phyloP scores from a whole-genome alignment of 2,888 invertebrate genomes.

The Venusia cambrica region DNA sequence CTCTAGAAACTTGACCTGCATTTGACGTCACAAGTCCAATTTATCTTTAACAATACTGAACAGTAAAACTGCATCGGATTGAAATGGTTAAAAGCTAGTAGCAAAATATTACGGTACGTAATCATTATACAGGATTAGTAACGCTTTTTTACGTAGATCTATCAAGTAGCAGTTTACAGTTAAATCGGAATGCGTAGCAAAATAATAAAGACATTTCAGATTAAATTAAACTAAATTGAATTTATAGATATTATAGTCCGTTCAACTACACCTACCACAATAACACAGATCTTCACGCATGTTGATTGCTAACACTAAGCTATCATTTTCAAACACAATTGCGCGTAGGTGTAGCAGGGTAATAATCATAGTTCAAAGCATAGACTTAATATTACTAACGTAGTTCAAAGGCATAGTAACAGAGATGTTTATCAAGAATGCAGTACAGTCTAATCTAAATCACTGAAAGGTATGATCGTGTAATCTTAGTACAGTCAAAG shows the following conservation, averaged over 20 bases:
- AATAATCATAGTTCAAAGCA: no score
- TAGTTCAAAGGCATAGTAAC: constrained; percentile 42
- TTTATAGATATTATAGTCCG: no score
- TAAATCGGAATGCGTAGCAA: no score
- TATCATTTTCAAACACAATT: no score
- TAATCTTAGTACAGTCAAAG: constrained; percentile 46
- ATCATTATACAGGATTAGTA: constrained; percentile 10
- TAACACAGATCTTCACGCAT: no score
- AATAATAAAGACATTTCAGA: no score
- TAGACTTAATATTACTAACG: constrained; percentile 2
- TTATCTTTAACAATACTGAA: neutral
- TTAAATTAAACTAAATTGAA: no score
- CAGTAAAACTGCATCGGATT: neutral
- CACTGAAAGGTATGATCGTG: constrained; percentile 34
- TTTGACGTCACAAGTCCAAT: constrained; percentile 16
- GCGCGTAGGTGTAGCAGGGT: no score
- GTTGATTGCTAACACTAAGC: no score
- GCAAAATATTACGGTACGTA: constrained; percentile 5
- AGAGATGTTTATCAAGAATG: constrained; percentile 40
- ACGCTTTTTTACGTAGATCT: constrained; percentile 16
- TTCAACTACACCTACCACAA: no score
- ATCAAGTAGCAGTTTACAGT: constrained; percentile 14
- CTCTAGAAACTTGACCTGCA: constrained; percentile 27
- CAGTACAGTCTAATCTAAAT: constrained; percentile 4
- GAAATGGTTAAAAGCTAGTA: neutral